Percentiles rank a stretch among this genome's conserved stretches.
phyloP scores from a whole-genome alignment of 2,888 invertebrate species.

The Drosophila merina region DNA sequence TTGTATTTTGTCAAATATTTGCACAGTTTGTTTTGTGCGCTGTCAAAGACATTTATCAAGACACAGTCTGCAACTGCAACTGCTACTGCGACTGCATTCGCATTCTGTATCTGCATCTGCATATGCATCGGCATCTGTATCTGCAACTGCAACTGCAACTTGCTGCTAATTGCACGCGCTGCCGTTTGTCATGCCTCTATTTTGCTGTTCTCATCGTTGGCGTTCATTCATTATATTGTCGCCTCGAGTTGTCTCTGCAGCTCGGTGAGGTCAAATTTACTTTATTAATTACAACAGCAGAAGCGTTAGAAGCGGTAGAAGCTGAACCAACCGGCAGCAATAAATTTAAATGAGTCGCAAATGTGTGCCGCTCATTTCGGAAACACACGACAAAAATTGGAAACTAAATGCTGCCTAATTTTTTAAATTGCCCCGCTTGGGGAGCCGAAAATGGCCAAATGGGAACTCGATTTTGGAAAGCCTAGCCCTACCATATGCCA shows the following conservation, averaged over 20 bases:
- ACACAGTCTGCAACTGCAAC: conserved; percentile 34
- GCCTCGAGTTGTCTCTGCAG: conserved; percentile 52
- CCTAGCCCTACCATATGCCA: conserved; percentile 11
- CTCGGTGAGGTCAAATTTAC: conserved; percentile 79
- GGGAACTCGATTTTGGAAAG: conserved; percentile 21
- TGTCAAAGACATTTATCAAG: conserved; percentile 78
- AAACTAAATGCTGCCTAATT: conserved; percentile 58
- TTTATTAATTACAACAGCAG: conserved; percentile 75
- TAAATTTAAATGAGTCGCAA: conserved; percentile 70
- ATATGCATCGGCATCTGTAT: conserved; percentile 26
- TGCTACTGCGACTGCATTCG: conserved; percentile 8
- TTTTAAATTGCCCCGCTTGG: conserved; percentile 55
- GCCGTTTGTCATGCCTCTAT: conserved; percentile 73
- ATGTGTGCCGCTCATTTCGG: conserved; percentile 58
- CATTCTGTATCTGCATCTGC: conserved; percentile 30
- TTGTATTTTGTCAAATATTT: conserved; percentile 80
- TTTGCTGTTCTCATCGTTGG: conserved; percentile 50
- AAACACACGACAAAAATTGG: conserved; percentile 43
- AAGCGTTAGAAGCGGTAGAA: conserved; percentile 9
- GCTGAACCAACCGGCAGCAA: conserved; percentile 50
- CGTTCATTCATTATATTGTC: conserved; percentile 77
- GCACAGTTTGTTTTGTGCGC: conserved; percentile 75
- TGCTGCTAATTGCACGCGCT: conserved; percentile 70
- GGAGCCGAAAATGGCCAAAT: conserved; percentile 6
- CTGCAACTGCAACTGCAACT: conserved; percentile 33